Base-by-base conservation (phyloP, 2,888 invertebrate genomes). In the Eutolmus rufibarbis region DNA sequence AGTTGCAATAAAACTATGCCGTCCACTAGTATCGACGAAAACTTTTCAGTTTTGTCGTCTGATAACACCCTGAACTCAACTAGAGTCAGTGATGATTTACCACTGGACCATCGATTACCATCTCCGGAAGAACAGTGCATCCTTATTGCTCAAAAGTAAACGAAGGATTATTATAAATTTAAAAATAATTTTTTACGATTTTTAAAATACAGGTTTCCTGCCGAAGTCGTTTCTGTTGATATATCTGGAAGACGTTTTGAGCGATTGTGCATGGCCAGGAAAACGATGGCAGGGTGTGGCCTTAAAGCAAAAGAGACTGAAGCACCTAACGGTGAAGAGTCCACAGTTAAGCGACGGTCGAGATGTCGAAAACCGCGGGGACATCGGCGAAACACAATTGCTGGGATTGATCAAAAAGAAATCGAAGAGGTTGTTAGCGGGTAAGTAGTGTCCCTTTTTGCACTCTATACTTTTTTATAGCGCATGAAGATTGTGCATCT, bases 371-470 rank as follows among this genome's bases (percentile, higher is more conserved):
- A 96, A 93, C 95, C 96, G 89, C 94, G 97, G 90, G 96, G 96
- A 93, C 96, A 96, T 93, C 94, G 97, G 94, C 95, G 97, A 92
- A 98, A 97, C 93, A 98, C 97, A 91, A 96, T 98, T 92, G 97
- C 97, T 90, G 97, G 97, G 92, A 97, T 96, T 91, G 97, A 97
- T 94, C 96, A 97, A 92, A 97, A 96, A 94, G 97, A 97, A 94
- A 96, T 97, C 93, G 95, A 95, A 93, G 96, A 96, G 93, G 97
- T 97, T 91, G 94, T 96, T 91, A 96, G 95, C 93, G 96, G 96
- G 97, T 97, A 94, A 95, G 96, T 95, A 81, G 51, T 51, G 51
- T 16, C 74, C 28, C 7, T 23, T 19, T 66, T 66, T 31, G n/a
- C 5, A 57, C 34, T 23, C 14, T 82, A 74, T 43, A 23, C 16